These are phyloP conservation scores for Epirrhoe tristata DNA, from an alignment of 2,888 invertebrate species.

Conservation along the genomic window DNA sequence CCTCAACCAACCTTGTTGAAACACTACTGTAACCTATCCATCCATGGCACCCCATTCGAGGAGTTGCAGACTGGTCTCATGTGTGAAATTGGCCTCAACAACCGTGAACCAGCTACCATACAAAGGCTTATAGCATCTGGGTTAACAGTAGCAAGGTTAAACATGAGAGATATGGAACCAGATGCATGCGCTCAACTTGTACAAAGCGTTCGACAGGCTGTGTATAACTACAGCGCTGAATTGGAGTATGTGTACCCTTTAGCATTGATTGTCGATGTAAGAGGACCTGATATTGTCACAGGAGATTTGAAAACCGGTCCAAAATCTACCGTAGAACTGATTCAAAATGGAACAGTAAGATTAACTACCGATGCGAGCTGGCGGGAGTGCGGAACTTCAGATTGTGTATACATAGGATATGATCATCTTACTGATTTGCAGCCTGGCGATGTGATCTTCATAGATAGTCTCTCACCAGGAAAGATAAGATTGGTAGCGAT, in stretches of 20 bases:
- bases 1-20: constrained; percentile 63
- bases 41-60: constrained; percentile 72
- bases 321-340: constrained; percentile 64
- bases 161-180: constrained; percentile 73
- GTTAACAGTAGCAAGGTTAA: constrained; percentile 78
- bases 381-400: constrained; percentile 81
- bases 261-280: constrained; percentile 73
- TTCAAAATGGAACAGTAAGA: constrained; percentile 68
- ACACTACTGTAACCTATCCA: constrained; percentile 68
- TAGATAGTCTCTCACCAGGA: constrained; percentile 74
- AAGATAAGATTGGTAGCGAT: constrained; percentile 68
- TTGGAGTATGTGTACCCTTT: constrained; percentile 80
- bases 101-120: constrained; percentile 70
- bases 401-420: constrained; percentile 84
- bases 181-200: constrained; percentile 74
- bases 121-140: constrained; percentile 78
- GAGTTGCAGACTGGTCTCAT: constrained; percentile 77
- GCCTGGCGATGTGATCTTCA: constrained; percentile 76
- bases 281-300: constrained; percentile 73
- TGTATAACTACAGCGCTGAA: constrained; percentile 78
- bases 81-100: constrained; percentile 75
- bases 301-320: constrained; percentile 76
- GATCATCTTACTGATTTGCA: constrained; percentile 80
- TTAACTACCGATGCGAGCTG: constrained; percentile 82
- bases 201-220: constrained; percentile 77